Evolutionary conservation across 2,888 invertebrate genomes (phyloP).

Genomic region (Eupithecia dodoneata): DNA sequence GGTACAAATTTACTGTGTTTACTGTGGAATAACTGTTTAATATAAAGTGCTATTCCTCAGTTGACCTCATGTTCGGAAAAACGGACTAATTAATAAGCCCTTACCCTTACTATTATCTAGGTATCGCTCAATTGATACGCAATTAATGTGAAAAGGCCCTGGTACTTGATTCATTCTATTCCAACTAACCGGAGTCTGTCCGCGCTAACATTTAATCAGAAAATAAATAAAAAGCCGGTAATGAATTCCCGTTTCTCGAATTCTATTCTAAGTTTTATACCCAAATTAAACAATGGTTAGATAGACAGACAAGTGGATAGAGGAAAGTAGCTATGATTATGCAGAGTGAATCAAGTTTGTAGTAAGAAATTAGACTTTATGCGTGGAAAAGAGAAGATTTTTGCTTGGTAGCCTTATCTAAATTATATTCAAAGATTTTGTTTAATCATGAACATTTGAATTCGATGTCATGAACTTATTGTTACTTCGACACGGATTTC

Average conservation of each 20-base stretch:
- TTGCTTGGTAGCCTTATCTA: neutral
- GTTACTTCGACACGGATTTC: neutral
- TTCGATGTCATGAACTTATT: neutral
- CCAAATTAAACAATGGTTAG: neutral
- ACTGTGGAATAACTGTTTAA: neutral
- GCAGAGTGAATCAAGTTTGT: slow-evolving; percentile 12
- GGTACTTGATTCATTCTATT: slow-evolving; percentile 18
- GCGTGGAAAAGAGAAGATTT: neutral
- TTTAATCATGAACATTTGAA: neutral
- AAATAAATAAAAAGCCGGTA: slow-evolving; percentile 6
- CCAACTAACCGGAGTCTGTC: slow-evolving; percentile 7
- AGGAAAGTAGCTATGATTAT: neutral
- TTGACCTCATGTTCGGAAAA: too few species aligned
- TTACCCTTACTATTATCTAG: too few species aligned
- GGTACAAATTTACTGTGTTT: too few species aligned
- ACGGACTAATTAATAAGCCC: too few species aligned
- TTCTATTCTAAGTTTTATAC: neutral
- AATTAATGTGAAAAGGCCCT: slow-evolving; percentile 16
- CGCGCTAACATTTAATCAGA: slow-evolving; percentile 3
- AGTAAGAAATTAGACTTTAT: neutral
- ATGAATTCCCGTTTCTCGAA: neutral
- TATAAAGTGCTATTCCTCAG: neutral
- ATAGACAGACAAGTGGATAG: neutral
- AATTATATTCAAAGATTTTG: neutral
- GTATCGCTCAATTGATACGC: neutral